A percentile compares a stretch with the other conserved stretches of the same genome.
These are phyloP conservation scores for Aspiorhynchus laticeps DNA, from an alignment of 2,113 vertebrate species.

Conservation along the genomic window DNA sequence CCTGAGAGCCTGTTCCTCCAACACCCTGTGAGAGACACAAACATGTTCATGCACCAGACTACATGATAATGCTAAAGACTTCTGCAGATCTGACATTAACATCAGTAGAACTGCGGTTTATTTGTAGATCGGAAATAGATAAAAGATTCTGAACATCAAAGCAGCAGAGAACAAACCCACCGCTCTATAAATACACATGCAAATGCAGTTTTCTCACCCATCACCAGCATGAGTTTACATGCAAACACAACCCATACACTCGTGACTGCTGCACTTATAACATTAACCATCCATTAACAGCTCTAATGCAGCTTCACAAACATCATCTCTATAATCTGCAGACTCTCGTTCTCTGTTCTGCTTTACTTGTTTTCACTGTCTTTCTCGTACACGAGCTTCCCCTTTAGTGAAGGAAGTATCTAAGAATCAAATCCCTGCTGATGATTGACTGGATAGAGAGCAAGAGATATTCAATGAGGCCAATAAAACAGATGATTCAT, in stretches of 20 bases:
- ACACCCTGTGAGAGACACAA: slow-evolving; percentile 73
- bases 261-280: too few relatives aligned
- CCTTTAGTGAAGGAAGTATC: not conserved
- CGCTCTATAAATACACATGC: slow-evolving; percentile 5
- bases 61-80: not conserved
- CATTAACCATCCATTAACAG: not conserved
- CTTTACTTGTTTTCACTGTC: slow-evolving; percentile 5
- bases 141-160: slow-evolving; percentile 13
- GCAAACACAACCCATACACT: not conserved
- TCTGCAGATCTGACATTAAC: not conserved
- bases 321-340: not conserved
- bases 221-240: not conserved
- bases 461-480: not conserved
- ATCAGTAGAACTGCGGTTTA: not conserved
- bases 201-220: not conserved
- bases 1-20: slow-evolving; percentile 88
- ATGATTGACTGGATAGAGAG: not conserved
- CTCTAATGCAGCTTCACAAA: not conserved
- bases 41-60: not conserved
- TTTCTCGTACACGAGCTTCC: not conserved
- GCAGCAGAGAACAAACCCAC: not conserved
- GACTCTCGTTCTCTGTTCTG: not conserved
- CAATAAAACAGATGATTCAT: not conserved
- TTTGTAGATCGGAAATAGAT: not conserved
- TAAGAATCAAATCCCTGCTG: not conserved